phyloP scores from a whole-genome alignment of 2,888 invertebrate genomes.

The Leptinotarsa haldemani region DNA sequence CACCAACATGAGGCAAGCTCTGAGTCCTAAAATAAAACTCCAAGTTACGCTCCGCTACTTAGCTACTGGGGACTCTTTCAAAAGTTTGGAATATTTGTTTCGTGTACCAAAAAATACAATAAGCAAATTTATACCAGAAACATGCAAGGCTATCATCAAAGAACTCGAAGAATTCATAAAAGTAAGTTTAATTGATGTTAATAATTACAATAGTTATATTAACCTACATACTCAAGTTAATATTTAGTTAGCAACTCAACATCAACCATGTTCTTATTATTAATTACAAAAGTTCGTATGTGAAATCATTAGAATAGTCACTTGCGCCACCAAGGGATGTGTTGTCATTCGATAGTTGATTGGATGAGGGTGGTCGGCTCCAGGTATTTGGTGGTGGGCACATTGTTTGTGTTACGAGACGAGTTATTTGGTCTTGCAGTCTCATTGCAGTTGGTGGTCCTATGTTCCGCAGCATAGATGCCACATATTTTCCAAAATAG shows the following conservation, averaged over 20 bases:
- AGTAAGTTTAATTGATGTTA: slow-evolving; percentile 9
- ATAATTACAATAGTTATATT: slow-evolving; percentile 3
- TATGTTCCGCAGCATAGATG: background rate
- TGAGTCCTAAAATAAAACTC: slow-evolving; percentile 17
- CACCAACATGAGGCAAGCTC: slow-evolving; percentile 2
- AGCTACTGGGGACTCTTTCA: slow-evolving; percentile 15
- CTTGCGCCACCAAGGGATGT: background rate
- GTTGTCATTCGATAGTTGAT: background rate
- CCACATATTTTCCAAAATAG: no score
- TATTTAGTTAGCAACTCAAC: no score
- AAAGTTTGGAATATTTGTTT: slow-evolving; percentile 22
- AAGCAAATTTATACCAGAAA: slow-evolving; percentile 21
- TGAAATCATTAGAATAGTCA: slow-evolving; percentile 5
- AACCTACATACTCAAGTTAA: background rate
- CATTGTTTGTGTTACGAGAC: slow-evolving; percentile 3
- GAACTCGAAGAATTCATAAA: slow-evolving; percentile 22
- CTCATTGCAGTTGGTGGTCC: background rate
- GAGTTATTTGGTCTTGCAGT: slow-evolving; percentile 10
- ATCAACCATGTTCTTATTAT: no score
- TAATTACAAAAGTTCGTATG: no score
- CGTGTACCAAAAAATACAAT: slow-evolving; percentile 24
- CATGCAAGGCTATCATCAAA: slow-evolving; percentile 18
- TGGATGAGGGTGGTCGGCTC: slow-evolving; percentile 1
- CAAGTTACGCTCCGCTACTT: slow-evolving; percentile 19
- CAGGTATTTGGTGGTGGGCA: slow-evolving; percentile 5